Conservation (phyloP, 2,113 vertebrate genomes). For the Regulus satrapa region DNA sequence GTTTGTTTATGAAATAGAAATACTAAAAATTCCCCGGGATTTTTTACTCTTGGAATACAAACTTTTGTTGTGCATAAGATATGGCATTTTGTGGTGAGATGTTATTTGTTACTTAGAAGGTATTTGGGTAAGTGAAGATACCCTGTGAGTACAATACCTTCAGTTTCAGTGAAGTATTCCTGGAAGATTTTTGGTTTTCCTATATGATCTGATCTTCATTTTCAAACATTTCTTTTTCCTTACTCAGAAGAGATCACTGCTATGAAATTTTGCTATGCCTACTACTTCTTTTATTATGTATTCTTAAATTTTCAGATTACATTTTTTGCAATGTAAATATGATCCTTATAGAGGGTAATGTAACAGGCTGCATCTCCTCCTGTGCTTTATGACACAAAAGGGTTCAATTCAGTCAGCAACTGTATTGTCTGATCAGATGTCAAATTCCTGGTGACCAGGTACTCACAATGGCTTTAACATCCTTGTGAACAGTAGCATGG, state of each 20-base stretch:
- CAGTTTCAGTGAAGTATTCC: not conserved
- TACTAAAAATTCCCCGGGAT: not conserved
- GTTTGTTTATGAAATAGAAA: not conserved
- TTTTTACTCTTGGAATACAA: not conserved
- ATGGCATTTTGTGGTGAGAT: not conserved
- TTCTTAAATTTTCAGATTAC: conserved; percentile 29
- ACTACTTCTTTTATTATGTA: conserved; percentile 5
- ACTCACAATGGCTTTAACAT: not conserved
- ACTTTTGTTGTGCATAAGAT: not conserved
- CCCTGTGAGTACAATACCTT: not conserved
- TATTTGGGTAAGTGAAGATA: not conserved
- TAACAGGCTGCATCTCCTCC: not conserved
- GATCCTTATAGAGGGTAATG: not conserved
- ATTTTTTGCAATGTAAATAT: not conserved
- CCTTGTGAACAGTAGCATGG: not conserved
- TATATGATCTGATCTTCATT: not conserved
- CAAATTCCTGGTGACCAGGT: not conserved
- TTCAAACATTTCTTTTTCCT: not conserved
- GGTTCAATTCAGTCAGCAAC: not conserved
- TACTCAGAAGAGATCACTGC: not conserved
- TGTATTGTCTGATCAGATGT: not conserved
- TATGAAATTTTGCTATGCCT: conserved; percentile 24
- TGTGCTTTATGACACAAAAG: not conserved
- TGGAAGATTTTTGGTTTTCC: not conserved
- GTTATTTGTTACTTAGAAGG: not conserved